phyloP scores from a whole-genome alignment of 2,113 vertebrate genomes.

The Phodopus roborovskii region DNA sequence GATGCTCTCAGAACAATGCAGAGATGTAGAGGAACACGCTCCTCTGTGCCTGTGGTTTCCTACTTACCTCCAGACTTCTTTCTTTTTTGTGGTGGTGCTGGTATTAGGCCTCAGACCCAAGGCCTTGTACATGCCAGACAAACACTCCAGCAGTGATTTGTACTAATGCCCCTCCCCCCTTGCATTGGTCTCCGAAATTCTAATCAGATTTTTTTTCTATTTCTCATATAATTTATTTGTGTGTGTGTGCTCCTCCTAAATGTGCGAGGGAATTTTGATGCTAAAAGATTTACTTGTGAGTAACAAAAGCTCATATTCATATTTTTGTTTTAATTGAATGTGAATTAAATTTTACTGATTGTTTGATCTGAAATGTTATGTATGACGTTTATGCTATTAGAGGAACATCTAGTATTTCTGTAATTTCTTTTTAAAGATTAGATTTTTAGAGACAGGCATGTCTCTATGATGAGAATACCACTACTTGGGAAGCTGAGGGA shows the following conservation, averaged over 20 bases:
- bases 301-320: neutral
- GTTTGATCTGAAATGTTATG: constrained; percentile 43
- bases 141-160: neutral
- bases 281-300: constrained; percentile 17
- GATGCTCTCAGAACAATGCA: neutral
- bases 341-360: constrained; percentile 44
- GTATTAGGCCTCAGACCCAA: neutral
- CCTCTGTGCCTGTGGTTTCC: neutral
- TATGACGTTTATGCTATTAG: constrained; percentile 18
- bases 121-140: neutral
- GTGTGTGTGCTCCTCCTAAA: constrained; percentile 11
- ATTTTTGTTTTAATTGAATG: constrained; percentile 58
- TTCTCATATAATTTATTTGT: constrained; percentile 43
- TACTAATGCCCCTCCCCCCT: too few species aligned
- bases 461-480: neutral
- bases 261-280: constrained; percentile 37
- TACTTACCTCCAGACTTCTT: neutral
- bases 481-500: neutral
- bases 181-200: neutral
- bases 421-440: neutral
- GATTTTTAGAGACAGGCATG: neutral
- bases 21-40: neutral
- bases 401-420: constrained; percentile 55
- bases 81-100: neutral
- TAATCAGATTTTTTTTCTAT: constrained; percentile 34